Conservation (phyloP, 2,888 invertebrate genomes). For the Portevinia maculata region DNA sequence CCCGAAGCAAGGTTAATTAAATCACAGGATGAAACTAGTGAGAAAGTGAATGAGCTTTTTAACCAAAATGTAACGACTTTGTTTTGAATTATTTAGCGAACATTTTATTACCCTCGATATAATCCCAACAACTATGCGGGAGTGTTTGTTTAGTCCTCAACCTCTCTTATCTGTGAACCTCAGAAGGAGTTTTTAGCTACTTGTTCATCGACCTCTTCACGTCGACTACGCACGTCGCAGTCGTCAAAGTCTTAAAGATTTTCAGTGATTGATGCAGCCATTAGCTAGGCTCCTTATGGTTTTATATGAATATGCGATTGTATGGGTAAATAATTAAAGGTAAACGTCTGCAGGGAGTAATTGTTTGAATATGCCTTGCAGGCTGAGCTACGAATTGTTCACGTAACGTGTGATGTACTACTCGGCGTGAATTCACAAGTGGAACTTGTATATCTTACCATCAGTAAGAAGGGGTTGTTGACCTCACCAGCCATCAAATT, state of each 20-base stretch:
- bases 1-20: conserved; percentile 52
- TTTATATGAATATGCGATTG: neutral
- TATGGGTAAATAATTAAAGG: neutral
- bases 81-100: neutral
- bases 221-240: no score
- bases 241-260: conserved; percentile 18
- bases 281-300: conserved; percentile 14
- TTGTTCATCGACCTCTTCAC: conserved; percentile 3
- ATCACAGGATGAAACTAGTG: conserved; percentile 47
- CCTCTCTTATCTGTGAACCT: neutral
- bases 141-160: no score
- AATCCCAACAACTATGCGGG: no score
- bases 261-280: conserved; percentile 27
- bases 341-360: conserved; percentile 10
- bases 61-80: conserved; percentile 23
- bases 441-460: neutral
- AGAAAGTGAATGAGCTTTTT: conserved; percentile 52
- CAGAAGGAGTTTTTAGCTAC: neutral
- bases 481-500: no score
- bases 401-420: conserved; percentile 23
- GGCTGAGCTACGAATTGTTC: conserved; percentile 30
- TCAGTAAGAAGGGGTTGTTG: conserved; percentile 20
- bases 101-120: neutral
- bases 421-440: conserved; percentile 43
- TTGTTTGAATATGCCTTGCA: conserved; percentile 26